These are phyloP conservation scores for Onychostoma macrolepis DNA, from an alignment of 2,113 vertebrate genomes.

Conservation along the genomic window DNA sequence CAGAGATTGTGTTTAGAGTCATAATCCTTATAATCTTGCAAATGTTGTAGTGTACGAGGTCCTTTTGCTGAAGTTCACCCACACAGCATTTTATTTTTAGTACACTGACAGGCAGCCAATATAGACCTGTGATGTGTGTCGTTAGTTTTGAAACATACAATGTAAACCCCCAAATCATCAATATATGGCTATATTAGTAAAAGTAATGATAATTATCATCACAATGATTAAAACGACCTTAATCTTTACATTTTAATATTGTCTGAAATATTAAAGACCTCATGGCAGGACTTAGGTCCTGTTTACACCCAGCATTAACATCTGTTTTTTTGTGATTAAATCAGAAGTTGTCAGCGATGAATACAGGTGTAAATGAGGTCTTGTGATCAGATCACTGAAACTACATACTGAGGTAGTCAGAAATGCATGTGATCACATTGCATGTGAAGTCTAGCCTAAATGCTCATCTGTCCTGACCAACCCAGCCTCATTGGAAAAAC, in stretches of 20 bases:
- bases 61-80: neutral
- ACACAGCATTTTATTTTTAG: neutral
- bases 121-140: neutral
- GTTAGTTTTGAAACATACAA: neutral
- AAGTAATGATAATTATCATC: too few relatives aligned
- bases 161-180: neutral
- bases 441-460: neutral
- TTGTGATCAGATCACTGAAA: neutral
- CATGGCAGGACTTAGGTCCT: too few relatives aligned
- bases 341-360: too few relatives aligned
- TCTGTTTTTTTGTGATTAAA: too few relatives aligned
- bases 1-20: neutral
- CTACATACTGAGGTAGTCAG: too few relatives aligned
- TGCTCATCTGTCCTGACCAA: neutral
- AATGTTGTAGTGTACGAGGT: neutral
- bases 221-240: too few relatives aligned
- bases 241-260: too few relatives aligned
- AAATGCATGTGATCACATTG: neutral
- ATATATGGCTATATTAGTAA: neutral
- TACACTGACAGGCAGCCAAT: neutral
- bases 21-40: neutral
- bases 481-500: neutral
- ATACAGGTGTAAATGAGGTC: neutral
- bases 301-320: too few relatives aligned
- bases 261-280: too few relatives aligned